phyloP scores from a whole-genome alignment of 2,888 invertebrate species.

The Oxyscelio sp. region DNA sequence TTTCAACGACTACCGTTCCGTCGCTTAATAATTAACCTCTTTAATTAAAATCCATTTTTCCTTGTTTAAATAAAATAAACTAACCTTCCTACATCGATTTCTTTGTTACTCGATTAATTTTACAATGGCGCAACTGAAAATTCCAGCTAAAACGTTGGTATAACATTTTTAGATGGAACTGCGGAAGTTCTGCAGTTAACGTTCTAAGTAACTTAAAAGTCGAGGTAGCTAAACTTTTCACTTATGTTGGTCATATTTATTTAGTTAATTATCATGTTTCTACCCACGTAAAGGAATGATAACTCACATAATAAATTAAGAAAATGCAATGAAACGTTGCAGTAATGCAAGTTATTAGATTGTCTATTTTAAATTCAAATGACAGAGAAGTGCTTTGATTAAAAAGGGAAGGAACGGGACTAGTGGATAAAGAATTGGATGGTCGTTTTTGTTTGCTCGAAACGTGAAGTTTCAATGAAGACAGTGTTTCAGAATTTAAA shows the following conservation, averaged over 20 bases:
- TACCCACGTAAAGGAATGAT: slow-evolving; percentile 18
- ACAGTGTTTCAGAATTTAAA: neutral
- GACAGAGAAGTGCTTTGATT: no score
- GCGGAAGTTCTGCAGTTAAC: slow-evolving; percentile 42
- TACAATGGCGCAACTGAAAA: no score
- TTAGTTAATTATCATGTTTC: slow-evolving; percentile 46
- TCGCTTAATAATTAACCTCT: no score
- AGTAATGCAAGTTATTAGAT: no score
- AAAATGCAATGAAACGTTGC: neutral
- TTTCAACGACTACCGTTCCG: no score
- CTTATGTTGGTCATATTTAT: slow-evolving; percentile 55
- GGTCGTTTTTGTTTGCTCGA: no score
- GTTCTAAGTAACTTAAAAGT: slow-evolving; percentile 55
- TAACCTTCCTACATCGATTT: no score
- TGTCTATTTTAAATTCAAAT: no score
- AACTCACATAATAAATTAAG: slow-evolving; percentile 12
- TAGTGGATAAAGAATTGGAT: neutral
- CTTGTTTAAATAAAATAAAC: no score
- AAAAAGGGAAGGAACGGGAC: neutral
- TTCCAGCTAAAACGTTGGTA: slow-evolving; percentile 35
- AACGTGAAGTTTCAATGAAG: no score
- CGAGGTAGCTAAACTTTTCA: slow-evolving; percentile 51
- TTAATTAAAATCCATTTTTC: no score
- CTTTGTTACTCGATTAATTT: no score
- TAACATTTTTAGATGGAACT: slow-evolving; percentile 44